Evolutionary conservation across 2,797 vertebrate species (phyloP), one percentile per base, ranked within the genome.

Genomic region (Sarcophilus harrisii): DNA sequence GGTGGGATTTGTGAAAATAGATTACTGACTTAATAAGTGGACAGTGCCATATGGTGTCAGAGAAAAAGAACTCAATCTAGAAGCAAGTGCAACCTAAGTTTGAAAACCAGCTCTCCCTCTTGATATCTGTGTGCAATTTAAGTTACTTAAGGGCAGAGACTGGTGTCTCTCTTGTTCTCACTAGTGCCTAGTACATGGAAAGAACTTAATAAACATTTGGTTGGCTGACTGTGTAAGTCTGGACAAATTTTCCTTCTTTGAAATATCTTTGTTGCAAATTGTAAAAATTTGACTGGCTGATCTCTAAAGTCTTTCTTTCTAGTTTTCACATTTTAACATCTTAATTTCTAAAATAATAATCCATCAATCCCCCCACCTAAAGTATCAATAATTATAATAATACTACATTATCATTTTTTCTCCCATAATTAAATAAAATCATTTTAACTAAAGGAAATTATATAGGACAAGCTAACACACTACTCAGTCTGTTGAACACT

Each of bases 401-500:
- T 18, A 62, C 49, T 29, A 30, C 2, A 49, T 24, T 87, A 24
- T 49, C 11, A 87, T 87, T 87, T 45, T 87, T 45, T 12, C n/a
- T 49, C 24, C 24, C 73, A 49, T 27, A 87, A 91, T 87, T 38
- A 59, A 93, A 58, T 1, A 18, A 62, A 21, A 57, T n/a, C 1
- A 66, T 59, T 95, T 81, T 45, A 96, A 95, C 93, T n/a, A 45
- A 0, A 49, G 29, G 57, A 58, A 90, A 59, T 32, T 58, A 29
- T 10, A 11, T 11, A 13, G 0, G 54, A 92, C 93, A 96, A 94
- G 14, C 87, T 93, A 92, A 87, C 38, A 96, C 73, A 91, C 92
- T 0, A 92, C 91, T 59, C 97, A 96, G 93, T 96, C 49, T 93
- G 98, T 96, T 94, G 97, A 97, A 98, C 94, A 87, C 97, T 98